Percentiles rank a stretch among this genome's conserved stretches.
These are phyloP conservation scores for Aplysia californica DNA, from an alignment of 1,140 invertebrate genomes.

Conservation along the genomic window DNA sequence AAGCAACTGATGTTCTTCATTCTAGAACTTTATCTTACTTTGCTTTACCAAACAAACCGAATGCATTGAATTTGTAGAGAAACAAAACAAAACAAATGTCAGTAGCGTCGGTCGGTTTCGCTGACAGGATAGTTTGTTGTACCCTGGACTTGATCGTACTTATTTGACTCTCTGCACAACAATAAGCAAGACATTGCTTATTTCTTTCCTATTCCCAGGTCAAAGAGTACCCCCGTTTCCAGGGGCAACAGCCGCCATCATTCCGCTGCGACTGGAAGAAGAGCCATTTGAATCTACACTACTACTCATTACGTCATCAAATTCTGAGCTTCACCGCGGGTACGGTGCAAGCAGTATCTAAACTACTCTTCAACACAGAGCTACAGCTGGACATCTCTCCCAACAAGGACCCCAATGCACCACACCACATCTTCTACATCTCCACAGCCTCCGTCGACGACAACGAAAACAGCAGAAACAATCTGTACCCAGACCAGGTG, in stretches of 20 bases:
- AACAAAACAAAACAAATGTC: no score
- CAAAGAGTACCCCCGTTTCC: constrained; percentile 48
- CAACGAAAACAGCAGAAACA: constrained; percentile 12
- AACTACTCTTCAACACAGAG: constrained; percentile 59
- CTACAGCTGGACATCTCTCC: constrained; percentile 40
- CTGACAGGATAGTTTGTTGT: no score
- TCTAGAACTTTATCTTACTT: no score
- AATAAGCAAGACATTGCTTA: no score
- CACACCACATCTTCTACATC: constrained; percentile 54
- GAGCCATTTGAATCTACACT: constrained; percentile 60
- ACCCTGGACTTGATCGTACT: no score
- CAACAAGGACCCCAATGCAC: constrained; percentile 37
- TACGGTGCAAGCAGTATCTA: constrained; percentile 78
- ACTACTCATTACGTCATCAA: constrained; percentile 61
- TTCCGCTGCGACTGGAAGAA: constrained; percentile 70
- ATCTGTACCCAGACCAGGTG: constrained; percentile 11
- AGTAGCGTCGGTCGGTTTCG: no score
- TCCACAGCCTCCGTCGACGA: constrained; percentile 34
- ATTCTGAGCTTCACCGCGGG: constrained; percentile 63
- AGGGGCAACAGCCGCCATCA: constrained; percentile 59
- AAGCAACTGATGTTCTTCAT: no score
- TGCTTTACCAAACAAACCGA: no score
- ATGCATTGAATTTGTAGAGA: no score
- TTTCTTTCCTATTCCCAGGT: no score
- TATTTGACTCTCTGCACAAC: no score